Evolutionary conservation across 1,140 invertebrate species (phyloP).

Genomic region (Latrodectus geometricus): DNA sequence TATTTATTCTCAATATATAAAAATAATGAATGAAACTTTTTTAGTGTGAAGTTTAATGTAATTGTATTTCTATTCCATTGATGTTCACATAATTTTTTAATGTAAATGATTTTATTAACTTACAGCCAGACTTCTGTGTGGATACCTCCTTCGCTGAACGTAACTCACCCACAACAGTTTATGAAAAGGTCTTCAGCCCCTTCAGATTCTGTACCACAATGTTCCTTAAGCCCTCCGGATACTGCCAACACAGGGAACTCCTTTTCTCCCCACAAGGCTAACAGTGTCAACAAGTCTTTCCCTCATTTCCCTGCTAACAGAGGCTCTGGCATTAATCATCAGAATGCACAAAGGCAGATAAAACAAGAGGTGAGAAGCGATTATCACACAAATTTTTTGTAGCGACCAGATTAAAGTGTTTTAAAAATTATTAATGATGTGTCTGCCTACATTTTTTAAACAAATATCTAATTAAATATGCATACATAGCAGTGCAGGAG

Average conservation of each 20-base stretch:
- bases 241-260: background rate
- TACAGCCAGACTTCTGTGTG: background rate
- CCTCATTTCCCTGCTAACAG: constrained; percentile 1
- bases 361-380: constrained; percentile 1
- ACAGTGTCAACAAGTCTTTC: constrained; percentile 5
- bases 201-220: constrained; percentile 1
- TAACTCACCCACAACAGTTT: background rate
- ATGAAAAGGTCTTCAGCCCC: constrained; percentile 17
- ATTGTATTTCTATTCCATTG: no score
- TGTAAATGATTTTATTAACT: no score
- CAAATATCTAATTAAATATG: no score
- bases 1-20: no score
- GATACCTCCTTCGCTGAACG: background rate
- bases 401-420: background rate
- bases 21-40: no score
- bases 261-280: background rate
- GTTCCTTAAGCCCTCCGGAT: constrained; percentile 18
- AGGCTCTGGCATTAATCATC: constrained; percentile 6
- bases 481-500: no score
- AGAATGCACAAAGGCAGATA: constrained; percentile 3
- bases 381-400: background rate
- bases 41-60: no score
- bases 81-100: no score
- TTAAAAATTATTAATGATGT: no score
- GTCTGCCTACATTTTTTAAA: no score